Conservation (phyloP, 2,113 vertebrate species). For the Setophaga petechia region DNA sequence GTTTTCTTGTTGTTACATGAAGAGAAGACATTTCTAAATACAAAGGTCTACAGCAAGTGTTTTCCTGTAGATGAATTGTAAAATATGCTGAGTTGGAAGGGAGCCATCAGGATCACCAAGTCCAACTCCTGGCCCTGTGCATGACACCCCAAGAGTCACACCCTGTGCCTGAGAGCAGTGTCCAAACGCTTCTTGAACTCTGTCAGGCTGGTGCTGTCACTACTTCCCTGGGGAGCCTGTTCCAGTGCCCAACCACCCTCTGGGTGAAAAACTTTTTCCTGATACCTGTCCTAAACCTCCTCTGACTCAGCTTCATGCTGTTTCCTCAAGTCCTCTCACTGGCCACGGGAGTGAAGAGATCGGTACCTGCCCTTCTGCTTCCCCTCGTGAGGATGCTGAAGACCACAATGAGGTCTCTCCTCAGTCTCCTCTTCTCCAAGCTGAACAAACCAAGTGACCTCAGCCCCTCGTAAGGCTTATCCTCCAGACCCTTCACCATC, state of each 20-base stretch:
- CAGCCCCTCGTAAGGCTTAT: neutral
- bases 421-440: neutral
- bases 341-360: neutral
- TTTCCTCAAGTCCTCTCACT: neutral
- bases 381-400: neutral
- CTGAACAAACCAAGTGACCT: neutral
- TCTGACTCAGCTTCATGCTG: neutral
- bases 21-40: conserved; percentile 52
- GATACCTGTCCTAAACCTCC: neutral
- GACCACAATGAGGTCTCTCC: neutral
- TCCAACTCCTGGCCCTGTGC: neutral
- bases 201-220: neutral
- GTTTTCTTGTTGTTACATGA: conserved; percentile 55
- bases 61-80: neutral
- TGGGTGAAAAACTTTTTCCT: neutral
- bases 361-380: neutral
- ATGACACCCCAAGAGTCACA: neutral
- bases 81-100: neutral
- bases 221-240: neutral
- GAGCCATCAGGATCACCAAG: neutral
- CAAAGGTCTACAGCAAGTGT: conserved; percentile 54
- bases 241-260: neutral
- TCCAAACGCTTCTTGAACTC: neutral
- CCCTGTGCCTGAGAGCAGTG: neutral
- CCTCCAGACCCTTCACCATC: neutral